Base-by-base conservation (phyloP, 2,888 invertebrate genomes). In the Deilephila porcellus region DNA sequence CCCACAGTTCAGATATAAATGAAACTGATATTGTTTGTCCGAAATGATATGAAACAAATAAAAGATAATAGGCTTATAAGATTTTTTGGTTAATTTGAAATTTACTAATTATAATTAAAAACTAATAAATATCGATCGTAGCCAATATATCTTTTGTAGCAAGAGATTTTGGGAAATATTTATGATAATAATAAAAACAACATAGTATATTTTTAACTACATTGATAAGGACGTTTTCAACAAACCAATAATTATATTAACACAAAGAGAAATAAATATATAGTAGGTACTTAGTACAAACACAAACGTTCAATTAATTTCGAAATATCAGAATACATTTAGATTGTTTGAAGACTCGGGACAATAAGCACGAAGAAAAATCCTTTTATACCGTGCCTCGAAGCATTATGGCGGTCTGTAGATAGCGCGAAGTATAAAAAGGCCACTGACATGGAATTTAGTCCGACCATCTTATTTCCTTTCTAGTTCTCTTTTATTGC, bases 281-380 rank as follows among this genome's bases (percentile, higher is more conserved):
- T 25, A 25, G 25, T 25, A 25, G 11, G 45, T 45, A 14, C 14
- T 45, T 37, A 20, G 14, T n/a, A n/a, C 11, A 14, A 52, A 45
- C 34, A 45, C 52, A 3, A 67, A 14, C 17, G 25, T 17, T 25
- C 14, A 67, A 20, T 25, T 45, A 34, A 45, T 45, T 25, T n/a
- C 5, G 5, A 67, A 52, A 25, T 52, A 67, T 67, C 52, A 45
- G 52, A 67, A 67, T 25, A 17, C 25, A n/a, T 63, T 64, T 11
- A 81, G 81, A 85, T 82, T 87, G 82, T 82, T 82, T 84, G 78
- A 83, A 80, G 76, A 81, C 78, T 82, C 74, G 76, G 74, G 77
- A 82, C 79, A 84, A 85, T 86, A 84, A 80, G 78, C 83, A 81
- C 81, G 81, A 81, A 73, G 76, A 80, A 82, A 82, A 52, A 82